These are phyloP conservation scores for Athripsodes cinereus DNA, from an alignment of 2,888 invertebrate genomes.

Conservation along the genomic window DNA sequence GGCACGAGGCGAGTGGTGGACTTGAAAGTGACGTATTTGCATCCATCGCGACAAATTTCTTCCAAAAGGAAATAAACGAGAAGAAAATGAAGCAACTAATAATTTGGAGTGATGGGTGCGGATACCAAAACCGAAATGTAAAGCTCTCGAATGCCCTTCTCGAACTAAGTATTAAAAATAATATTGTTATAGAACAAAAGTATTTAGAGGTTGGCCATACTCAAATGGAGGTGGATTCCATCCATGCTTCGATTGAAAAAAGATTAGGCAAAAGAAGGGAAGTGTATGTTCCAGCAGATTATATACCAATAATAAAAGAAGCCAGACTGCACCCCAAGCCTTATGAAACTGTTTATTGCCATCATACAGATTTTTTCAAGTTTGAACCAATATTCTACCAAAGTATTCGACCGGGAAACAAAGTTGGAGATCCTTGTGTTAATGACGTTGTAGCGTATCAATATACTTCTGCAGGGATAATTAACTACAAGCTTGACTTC, in stretches of 20 bases:
- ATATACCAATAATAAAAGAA: background rate
- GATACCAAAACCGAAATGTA: background rate
- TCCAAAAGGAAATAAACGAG: background rate
- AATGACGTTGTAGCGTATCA: slow-evolving; percentile 17
- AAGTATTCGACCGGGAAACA: background rate
- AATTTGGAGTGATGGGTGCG: slow-evolving; percentile 1
- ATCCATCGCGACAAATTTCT: background rate
- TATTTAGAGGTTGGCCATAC: slow-evolving; percentile 17
- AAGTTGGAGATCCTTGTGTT: background rate
- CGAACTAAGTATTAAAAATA: background rate
- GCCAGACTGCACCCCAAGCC: background rate
- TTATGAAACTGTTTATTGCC: background rate
- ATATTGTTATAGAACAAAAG: slow-evolving; percentile 16
- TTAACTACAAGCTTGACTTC: slow-evolving; percentile 18
- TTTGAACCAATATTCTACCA: background rate
- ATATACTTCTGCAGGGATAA: slow-evolving; percentile 15
- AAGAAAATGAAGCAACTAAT: background rate
- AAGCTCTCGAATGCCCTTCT: background rate
- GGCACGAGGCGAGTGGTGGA: background rate
- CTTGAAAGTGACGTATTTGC: background rate
- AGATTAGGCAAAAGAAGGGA: background rate
- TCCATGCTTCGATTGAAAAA: slow-evolving; percentile 1
- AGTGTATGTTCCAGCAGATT: background rate
- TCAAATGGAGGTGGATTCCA: slow-evolving; percentile 13
- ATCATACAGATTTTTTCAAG: background rate